Percentiles rank a stretch among this genome's conserved stretches.
Evolutionary conservation across 2,113 vertebrate genomes (phyloP).

Genomic region (Fregata magnificens): DNA sequence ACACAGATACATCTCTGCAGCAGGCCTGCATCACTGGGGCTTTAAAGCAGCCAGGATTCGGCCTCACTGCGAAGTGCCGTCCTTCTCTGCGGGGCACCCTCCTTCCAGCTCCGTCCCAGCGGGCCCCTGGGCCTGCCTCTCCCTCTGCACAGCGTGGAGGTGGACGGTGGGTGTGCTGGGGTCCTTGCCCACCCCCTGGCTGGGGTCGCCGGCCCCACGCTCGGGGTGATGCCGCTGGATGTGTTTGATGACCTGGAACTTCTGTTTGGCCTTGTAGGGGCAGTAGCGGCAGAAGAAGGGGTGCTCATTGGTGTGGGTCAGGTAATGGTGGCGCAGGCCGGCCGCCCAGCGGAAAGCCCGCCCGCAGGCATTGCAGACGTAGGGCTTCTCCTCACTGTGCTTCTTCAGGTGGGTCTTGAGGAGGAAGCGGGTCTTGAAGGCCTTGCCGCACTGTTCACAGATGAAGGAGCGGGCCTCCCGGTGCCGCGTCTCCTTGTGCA

Average conservation of each 20-base stretch:
- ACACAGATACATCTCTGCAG: not conserved
- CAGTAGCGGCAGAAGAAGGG: slow-evolving; percentile 93
- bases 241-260: slow-evolving; percentile 93
- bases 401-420: slow-evolving; percentile 94
- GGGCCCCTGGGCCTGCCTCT: not conserved
- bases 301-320: slow-evolving; percentile 90
- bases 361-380: slow-evolving; percentile 83
- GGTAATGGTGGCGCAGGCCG: slow-evolving; percentile 91
- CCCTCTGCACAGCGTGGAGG: slow-evolving; percentile 79
- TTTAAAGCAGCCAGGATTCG: not conserved
- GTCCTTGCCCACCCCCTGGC: slow-evolving; percentile 86
- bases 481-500: slow-evolving; percentile 90
- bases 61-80: not conserved
- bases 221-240: slow-evolving; percentile 87
- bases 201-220: slow-evolving; percentile 44
- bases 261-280: slow-evolving; percentile 93
- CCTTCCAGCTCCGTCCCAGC: not conserved
- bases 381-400: slow-evolving; percentile 89
- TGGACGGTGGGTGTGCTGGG: slow-evolving; percentile 71
- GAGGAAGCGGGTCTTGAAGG: slow-evolving; percentile 94
- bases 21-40: fast-evolving
- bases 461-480: slow-evolving; percentile 87
- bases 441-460: slow-evolving; percentile 96
- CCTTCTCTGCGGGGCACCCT: not conserved
- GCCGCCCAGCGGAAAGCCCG: slow-evolving; percentile 94